phyloP scores from a whole-genome alignment of 2,113 vertebrate genomes.

The Haemorhous mexicanus region DNA sequence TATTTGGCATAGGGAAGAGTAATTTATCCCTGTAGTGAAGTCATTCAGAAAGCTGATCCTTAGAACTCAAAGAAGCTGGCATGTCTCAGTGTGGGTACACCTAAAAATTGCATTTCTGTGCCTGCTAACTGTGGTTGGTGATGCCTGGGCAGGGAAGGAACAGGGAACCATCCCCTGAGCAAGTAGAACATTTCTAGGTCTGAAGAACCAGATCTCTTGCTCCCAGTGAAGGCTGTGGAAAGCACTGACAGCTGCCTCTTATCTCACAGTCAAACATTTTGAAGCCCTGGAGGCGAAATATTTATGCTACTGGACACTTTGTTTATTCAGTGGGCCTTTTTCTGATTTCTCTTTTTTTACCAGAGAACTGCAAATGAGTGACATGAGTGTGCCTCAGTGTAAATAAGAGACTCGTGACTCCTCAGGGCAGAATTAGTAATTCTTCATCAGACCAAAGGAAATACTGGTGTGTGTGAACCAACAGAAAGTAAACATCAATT shows the following conservation, averaged over 20 bases:
- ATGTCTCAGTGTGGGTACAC: neutral
- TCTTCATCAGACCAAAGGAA: neutral
- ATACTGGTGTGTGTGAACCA: neutral
- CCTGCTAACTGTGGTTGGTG: neutral
- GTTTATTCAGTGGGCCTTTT: slow-evolving; percentile 37
- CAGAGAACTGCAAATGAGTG: neutral
- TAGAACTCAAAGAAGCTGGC: neutral
- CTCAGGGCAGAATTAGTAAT: neutral
- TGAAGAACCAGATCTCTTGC: neutral
- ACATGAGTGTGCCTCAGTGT: neutral
- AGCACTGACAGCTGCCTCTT: slow-evolving; percentile 47
- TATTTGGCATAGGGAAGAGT: neutral
- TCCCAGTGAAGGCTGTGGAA: neutral
- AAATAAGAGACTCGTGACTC: neutral
- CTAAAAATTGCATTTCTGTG: neutral
- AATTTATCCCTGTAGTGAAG: neutral
- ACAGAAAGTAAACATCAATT: neutral
- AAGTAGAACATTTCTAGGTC: neutral
- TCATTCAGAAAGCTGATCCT: neutral
- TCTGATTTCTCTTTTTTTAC: neutral
- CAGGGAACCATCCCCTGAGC: neutral
- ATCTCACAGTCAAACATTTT: slow-evolving; percentile 9
- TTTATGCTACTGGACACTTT: slow-evolving; percentile 49
- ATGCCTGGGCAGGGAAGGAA: neutral
- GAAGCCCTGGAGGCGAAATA: slow-evolving; percentile 23